Conservation (phyloP, 2,888 invertebrate species). For the Agrochola litura region DNA sequence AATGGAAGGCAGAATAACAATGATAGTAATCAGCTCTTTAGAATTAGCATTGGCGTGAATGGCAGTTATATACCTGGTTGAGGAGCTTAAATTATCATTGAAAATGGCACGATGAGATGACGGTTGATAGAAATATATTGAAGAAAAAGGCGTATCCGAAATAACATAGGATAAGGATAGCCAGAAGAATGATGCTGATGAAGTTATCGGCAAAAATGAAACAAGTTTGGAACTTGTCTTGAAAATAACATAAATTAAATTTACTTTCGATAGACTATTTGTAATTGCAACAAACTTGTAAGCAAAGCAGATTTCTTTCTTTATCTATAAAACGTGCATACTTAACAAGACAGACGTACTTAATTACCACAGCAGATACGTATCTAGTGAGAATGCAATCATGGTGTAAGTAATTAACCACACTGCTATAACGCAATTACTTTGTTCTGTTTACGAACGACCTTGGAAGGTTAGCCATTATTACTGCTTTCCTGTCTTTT, state of each 20-base stretch:
- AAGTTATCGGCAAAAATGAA: neutral
- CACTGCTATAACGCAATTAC: conserved; percentile 39
- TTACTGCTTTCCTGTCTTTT: conserved; percentile 38
- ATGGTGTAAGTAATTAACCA: conserved; percentile 45
- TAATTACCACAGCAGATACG: conserved; percentile 43
- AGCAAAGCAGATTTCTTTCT: conserved; percentile 29
- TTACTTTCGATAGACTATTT: neutral
- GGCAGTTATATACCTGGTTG: neutral
- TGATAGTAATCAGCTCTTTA: conserved; percentile 23
- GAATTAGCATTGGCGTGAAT: conserved; percentile 28
- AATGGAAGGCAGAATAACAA: conserved; percentile 51
- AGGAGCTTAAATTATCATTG: neutral
- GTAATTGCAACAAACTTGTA: conserved; percentile 13
- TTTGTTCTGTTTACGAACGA: conserved; percentile 22
- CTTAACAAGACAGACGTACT: conserved; percentile 4
- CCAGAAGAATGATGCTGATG: neutral
- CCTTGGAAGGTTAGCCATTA: conserved; percentile 41
- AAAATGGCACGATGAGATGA: neutral
- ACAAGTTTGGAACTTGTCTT: neutral
- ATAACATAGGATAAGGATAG: neutral
- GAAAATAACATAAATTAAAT: neutral
- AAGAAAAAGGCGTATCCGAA: neutral
- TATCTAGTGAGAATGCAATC: conserved; percentile 45
- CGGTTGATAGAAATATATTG: neutral
- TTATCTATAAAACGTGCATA: conserved; percentile 52